A percentile compares a stretch with the other conserved stretches of the same genome.
Conservation (phyloP, 2,888 invertebrate genomes). For the Psylliodes chrysocephalus region DNA sequence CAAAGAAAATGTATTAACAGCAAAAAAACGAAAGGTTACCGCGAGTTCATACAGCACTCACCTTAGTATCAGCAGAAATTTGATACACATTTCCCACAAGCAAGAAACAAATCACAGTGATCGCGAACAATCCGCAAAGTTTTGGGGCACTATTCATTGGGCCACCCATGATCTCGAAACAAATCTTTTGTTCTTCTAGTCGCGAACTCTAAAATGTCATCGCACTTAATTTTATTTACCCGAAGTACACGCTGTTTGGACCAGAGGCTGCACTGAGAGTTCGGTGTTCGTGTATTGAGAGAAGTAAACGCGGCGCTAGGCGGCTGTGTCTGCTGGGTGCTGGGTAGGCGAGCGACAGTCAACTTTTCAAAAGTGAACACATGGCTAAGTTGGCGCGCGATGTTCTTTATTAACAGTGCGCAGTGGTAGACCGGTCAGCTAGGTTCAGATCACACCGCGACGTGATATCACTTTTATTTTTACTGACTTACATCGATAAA, state of each 20-base stretch:
- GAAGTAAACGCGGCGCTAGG: constrained; percentile 29
- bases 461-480: constrained; percentile 37
- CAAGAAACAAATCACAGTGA: constrained; percentile 32
- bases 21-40: constrained; percentile 1
- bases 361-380: constrained; percentile 46
- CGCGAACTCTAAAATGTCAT: constrained; percentile 43
- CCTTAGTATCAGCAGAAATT: constrained; percentile 42
- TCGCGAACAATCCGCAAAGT: constrained; percentile 35
- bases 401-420: constrained; percentile 37
- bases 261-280: constrained; percentile 40
- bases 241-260: constrained; percentile 32
- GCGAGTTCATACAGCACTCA: constrained; percentile 17
- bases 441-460: constrained; percentile 22
- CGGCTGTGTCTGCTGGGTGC: constrained; percentile 30
- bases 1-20: too few relatives aligned
- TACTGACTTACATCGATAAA: constrained; percentile 19
- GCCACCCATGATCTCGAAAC: constrained; percentile 39
- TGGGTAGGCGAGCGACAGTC: constrained; percentile 26
- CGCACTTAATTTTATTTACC: constrained; percentile 34
- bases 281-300: constrained; percentile 5
- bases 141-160: constrained; percentile 27
- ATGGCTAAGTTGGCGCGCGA: constrained; percentile 41
- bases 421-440: constrained; percentile 35
- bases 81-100: constrained; percentile 32
- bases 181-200: constrained; percentile 16